Percentiles rank a stretch among this genome's conserved stretches.
Conservation (phyloP, 2,797 vertebrate genomes). For the Enteromius argenteus region DNA sequence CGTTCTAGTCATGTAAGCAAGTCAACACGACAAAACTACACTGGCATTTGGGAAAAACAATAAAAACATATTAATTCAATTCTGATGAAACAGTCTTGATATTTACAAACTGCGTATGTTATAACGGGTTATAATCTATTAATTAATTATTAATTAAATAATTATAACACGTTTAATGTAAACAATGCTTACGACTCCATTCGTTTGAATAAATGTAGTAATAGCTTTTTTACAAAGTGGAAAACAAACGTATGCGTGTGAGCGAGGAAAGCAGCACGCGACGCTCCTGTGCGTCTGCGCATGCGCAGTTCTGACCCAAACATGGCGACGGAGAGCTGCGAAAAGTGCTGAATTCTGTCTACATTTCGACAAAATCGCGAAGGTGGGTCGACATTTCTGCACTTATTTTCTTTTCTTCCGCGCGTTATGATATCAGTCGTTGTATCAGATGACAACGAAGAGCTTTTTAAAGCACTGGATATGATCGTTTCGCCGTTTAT, state of each 20-base stretch:
- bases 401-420: neutral
- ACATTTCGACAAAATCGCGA: constrained; percentile 59
- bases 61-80: neutral
- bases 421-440: neutral
- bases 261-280: constrained; percentile 35
- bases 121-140: neutral
- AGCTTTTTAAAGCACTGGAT: neutral
- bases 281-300: constrained; percentile 46
- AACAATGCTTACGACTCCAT: neutral
- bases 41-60: neutral
- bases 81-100: neutral
- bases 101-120: neutral
- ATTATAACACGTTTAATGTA: neutral
- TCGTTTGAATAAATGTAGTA: neutral
- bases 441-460: neutral
- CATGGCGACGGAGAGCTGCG: constrained; percentile 65
- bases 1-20: no score
- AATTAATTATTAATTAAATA: neutral
- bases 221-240: neutral
- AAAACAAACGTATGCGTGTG: neutral
- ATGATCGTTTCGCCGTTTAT: neutral
- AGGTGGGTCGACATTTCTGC: constrained; percentile 52
- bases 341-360: constrained; percentile 65
- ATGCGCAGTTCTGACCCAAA: constrained; percentile 62
- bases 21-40: neutral